Conservation (phyloP, 2,888 invertebrate genomes). For the Euphydryas editha region DNA sequence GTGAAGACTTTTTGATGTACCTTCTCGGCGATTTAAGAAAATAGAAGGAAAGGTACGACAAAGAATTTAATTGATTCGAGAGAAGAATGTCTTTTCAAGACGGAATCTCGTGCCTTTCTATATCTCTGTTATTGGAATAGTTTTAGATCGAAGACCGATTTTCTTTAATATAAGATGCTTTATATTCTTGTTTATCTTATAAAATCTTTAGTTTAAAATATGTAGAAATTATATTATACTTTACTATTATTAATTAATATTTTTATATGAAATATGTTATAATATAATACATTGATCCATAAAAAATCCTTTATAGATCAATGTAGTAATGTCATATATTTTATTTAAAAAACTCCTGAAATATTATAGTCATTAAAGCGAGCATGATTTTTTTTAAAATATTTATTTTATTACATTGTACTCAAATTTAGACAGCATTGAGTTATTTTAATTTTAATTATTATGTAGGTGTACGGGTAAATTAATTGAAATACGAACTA, state of each 20-base stretch:
- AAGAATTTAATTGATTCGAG: constrained; percentile 77
- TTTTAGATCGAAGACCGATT: constrained; percentile 36
- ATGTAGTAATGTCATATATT: no score
- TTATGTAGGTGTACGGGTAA: no score
- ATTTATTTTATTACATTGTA: no score
- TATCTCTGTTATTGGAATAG: constrained; percentile 43
- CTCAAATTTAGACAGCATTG: no score
- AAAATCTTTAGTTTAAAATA: not conserved
- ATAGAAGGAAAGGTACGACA: constrained; percentile 66
- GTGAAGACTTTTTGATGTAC: constrained; percentile 66
- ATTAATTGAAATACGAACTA: no score
- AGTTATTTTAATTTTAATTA: no score
- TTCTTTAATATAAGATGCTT: constrained; percentile 26
- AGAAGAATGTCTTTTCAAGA: constrained; percentile 59
- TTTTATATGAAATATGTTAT: no score
- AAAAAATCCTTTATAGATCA: no score
- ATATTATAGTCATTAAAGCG: no score
- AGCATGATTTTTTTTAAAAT: no score
- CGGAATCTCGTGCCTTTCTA: constrained; percentile 41
- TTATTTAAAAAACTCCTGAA: no score
- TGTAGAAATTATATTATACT: not conserved
- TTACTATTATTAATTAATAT: not conserved
- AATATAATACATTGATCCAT: no score
- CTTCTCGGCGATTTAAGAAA: constrained; percentile 60
- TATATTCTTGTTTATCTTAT: constrained; percentile 16